Conservation (phyloP, 2,888 invertebrate genomes). For the Sepioteuthis lessoniana region DNA sequence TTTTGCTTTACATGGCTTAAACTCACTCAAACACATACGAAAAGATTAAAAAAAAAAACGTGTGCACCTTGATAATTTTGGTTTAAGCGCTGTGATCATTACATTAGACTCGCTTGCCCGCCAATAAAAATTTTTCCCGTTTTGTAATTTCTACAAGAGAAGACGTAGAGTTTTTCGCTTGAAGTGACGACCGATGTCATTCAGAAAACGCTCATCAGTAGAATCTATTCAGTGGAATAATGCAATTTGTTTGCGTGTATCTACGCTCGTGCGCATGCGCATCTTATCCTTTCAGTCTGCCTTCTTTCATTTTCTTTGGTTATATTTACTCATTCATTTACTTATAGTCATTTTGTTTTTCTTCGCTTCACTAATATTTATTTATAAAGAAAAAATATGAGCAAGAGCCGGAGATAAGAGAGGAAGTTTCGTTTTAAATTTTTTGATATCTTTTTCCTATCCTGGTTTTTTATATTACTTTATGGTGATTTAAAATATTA, state of each 20-base stretch:
- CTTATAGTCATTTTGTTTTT: neutral
- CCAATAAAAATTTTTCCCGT: neutral
- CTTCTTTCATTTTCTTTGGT: neutral
- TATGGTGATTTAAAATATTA: no score
- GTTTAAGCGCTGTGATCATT: constrained; percentile 16
- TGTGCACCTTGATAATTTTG: neutral
- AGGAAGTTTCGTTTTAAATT: no score
- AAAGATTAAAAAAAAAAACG: neutral
- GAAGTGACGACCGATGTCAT: neutral
- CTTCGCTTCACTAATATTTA: neutral
- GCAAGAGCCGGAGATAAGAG: neutral
- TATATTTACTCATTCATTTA: neutral
- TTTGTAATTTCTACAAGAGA: neutral
- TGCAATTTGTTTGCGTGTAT: neutral
- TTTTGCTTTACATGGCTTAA: neutral
- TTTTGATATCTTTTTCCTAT: no score
- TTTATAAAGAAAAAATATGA: neutral
- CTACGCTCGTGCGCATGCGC: neutral
- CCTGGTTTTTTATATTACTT: no score
- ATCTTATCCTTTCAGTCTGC: neutral
- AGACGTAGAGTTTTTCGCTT: neutral
- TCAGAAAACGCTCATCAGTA: neutral
- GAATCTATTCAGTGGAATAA: neutral
- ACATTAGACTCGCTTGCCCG: neutral
- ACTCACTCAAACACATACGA: neutral